Conservation (phyloP, 1,140 invertebrate genomes). For the Procambarus virginalis region DNA sequence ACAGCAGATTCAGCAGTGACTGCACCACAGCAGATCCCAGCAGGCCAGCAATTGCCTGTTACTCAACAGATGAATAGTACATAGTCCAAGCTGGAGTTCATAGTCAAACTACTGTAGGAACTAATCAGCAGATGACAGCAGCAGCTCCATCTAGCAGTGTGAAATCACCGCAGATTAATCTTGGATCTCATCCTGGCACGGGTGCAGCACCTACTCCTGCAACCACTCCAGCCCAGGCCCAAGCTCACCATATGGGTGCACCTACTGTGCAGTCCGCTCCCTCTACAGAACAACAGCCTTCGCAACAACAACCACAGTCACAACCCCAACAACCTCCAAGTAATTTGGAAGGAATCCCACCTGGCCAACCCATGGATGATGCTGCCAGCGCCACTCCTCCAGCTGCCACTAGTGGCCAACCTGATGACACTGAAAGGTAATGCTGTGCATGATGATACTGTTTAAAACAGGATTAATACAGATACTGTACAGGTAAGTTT, state of each 20-base stretch:
- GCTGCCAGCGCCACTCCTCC: conserved; percentile 58
- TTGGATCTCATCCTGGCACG: conserved; percentile 18
- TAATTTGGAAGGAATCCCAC: conserved; percentile 56
- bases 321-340: conserved; percentile 37
- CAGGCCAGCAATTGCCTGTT: conserved; percentile 23
- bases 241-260: conserved; percentile 36
- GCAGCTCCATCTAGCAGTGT: not conserved
- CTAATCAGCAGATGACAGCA: conserved; percentile 9
- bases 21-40: conserved; percentile 15
- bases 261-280: conserved; percentile 17
- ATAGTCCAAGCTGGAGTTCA: conserved; percentile 17
- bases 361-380: conserved; percentile 37
- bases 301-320: conserved; percentile 4
- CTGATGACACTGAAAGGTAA: conserved; percentile 63
- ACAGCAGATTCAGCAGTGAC: conserved; percentile 32
- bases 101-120: conserved; percentile 12
- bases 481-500: no score
- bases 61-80: conserved; percentile 9
- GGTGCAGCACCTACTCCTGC: conserved; percentile 44
- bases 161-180: conserved; percentile 7
- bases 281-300: conserved; percentile 20
- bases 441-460: not conserved
- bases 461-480: no score
- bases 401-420: conserved; percentile 17
- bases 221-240: conserved; percentile 57